phyloP scores from a whole-genome alignment of 2,113 vertebrate species.

The Myocastor coypus region DNA sequence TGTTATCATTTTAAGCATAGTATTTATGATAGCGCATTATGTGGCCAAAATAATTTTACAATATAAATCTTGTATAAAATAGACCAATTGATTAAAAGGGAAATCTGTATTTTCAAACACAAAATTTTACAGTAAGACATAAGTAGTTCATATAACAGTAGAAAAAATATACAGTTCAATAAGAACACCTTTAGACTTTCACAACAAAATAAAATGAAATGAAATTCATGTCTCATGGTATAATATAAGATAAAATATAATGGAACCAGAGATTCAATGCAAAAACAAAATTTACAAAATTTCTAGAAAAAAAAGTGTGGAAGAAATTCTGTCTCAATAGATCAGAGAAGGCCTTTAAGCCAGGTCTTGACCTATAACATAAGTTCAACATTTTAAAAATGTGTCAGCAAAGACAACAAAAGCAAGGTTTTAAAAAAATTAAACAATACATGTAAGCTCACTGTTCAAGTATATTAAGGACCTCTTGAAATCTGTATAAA shows the following conservation, averaged over 20 bases:
- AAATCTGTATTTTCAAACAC: conserved; percentile 19
- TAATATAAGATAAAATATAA: conserved; percentile 44
- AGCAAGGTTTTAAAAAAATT: neutral
- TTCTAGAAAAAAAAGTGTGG: conserved; percentile 28
- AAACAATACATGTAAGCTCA: neutral
- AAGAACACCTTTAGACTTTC: neutral
- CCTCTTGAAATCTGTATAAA: conserved; percentile 36
- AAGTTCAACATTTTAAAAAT: conserved; percentile 2
- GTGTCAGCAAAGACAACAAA: conserved; percentile 3
- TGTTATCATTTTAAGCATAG: conserved; percentile 2
- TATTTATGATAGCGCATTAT: neutral
- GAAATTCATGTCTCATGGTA: neutral
- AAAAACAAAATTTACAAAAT: conserved; percentile 30
- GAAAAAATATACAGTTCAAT: conserved; percentile 1
- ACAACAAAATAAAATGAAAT: neutral
- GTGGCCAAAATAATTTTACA: neutral
- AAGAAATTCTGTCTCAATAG: neutral
- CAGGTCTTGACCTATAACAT: conserved; percentile 25
- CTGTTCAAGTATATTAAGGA: conserved; percentile 13
- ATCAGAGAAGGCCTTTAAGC: neutral
- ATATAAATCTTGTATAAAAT: neutral
- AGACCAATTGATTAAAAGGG: neutral
- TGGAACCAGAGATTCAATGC: neutral
- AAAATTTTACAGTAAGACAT: conserved; percentile 1
- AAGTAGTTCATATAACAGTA: neutral